Conservation (phyloP, 2,797 vertebrate genomes). For the Pipistrellus pygmaeus region DNA sequence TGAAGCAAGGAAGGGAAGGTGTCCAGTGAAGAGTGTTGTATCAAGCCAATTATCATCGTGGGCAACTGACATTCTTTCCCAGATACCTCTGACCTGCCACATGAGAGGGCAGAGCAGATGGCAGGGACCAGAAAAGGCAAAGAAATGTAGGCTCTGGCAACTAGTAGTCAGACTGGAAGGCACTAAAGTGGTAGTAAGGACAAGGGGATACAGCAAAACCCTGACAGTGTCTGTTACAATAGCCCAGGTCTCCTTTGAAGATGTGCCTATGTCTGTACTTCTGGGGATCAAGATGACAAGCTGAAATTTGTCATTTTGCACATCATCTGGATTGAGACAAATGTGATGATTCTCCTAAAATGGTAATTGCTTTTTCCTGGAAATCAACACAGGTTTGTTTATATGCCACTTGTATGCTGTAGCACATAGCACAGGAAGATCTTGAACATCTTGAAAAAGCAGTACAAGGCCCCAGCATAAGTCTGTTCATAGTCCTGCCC, state of each 20-base stretch:
- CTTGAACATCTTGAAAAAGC: constrained; percentile 64
- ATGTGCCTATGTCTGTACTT: background rate
- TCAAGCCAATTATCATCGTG: constrained; percentile 47
- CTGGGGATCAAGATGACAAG: constrained; percentile 48
- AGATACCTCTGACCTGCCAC: background rate
- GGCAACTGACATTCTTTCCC: background rate
- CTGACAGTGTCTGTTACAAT: background rate
- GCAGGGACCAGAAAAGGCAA: constrained; percentile 10
- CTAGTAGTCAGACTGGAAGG: background rate
- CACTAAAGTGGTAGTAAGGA: background rate
- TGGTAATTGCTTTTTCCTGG: constrained; percentile 71
- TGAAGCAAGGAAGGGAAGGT: constrained; percentile 37
- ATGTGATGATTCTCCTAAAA: constrained; percentile 56
- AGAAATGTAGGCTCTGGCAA: constrained; percentile 34
- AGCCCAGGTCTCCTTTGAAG: background rate
- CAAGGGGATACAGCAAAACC: background rate
- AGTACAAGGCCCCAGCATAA: constrained; percentile 57
- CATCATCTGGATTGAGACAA: constrained; percentile 66
- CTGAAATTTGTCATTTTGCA: constrained; percentile 43
- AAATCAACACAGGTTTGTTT: constrained; percentile 77
- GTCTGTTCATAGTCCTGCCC: constrained; percentile 69
- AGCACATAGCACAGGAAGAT: constrained; percentile 67
- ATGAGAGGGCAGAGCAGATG: background rate
- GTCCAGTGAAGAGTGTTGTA: background rate
- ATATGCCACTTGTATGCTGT: constrained; percentile 53